A percentile compares a stretch with the other conserved stretches of the same genome.
These are phyloP conservation scores for Chiropotes sagulatus DNA, from an alignment of 2,797 vertebrate genomes.

Conservation along the genomic window DNA sequence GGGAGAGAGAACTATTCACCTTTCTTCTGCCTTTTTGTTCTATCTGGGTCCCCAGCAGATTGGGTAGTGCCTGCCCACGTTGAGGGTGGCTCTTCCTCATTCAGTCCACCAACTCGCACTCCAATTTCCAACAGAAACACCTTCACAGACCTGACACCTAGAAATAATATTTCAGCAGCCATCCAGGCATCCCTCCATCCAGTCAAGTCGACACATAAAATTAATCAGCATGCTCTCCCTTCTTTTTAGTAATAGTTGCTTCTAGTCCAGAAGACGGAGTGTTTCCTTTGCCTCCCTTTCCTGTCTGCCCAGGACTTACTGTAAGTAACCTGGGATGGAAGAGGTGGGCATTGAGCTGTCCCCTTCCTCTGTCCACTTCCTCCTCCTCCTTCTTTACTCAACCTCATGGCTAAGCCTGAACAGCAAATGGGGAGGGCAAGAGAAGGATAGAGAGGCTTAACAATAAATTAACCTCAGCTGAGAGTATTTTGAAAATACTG, in stretches of 20 bases:
- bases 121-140: neutral
- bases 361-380: neutral
- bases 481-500: slow-evolving; percentile 66
- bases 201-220: neutral
- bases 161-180: neutral
- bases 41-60: neutral
- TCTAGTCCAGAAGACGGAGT: neutral
- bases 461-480: neutral
- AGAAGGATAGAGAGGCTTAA: neutral
- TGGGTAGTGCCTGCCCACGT: neutral
- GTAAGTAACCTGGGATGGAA: neutral
- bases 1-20: neutral
- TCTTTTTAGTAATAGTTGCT: neutral
- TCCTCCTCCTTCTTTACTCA: neutral
- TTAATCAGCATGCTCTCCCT: too few relatives aligned
- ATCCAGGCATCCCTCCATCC: neutral
- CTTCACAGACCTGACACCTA: neutral
- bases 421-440: neutral
- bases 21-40: neutral
- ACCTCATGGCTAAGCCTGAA: neutral
- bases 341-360: neutral
- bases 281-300: neutral
- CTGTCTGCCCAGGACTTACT: neutral
- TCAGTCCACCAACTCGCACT: neutral
- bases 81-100: neutral